Base-by-base conservation (phyloP, 2,797 vertebrate genomes). In the Melanotaenia pygmaea region DNA sequence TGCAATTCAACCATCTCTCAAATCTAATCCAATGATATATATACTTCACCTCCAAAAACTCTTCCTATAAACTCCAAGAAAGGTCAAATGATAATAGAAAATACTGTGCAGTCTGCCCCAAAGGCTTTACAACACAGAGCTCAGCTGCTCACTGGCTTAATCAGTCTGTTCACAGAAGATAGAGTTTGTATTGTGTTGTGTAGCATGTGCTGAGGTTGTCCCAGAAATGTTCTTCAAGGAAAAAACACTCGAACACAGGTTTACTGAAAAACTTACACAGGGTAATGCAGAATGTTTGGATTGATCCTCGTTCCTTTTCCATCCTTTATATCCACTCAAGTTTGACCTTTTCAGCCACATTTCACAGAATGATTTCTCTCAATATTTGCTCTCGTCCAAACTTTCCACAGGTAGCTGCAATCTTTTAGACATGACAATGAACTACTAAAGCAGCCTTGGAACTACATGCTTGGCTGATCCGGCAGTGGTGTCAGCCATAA, bases 401-500 rank as follows among this genome's bases (percentile, higher is more conserved):
- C 64, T 5, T 53, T 53, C 57, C 54, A 5, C n/a, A 1, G 1
- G 37, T 4, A 50, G 18, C 57, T 22, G 62, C 26, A 40, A 18
- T 16, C 24, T 40, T 66, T 71, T 30, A 59, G 56, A 77, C 53
- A 24, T 38, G 74, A 72, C 67, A 58, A 56, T 16, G 40, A 67
- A 54, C 11, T 26, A 64, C 9, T 47, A 26, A 5, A 63, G 50
- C 40, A 67, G 61, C 75, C 70, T 79, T 64, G 74, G 57, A 64
- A 24, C 13, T 40, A 20, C 59, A 64, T 0, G 57, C 74, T 54
- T 10, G 6, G 2, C 47, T 24, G 61, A 58, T 28, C 18, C 1
- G 1, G 34, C 60, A 47, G 0, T 53, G 54, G 38, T 7, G 32
- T 64, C 53, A 59, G 54, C 61, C 68, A n/a, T 20, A 74, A 80